Conservation (phyloP, 2,888 invertebrate species). For the Lutraria lutraria region DNA sequence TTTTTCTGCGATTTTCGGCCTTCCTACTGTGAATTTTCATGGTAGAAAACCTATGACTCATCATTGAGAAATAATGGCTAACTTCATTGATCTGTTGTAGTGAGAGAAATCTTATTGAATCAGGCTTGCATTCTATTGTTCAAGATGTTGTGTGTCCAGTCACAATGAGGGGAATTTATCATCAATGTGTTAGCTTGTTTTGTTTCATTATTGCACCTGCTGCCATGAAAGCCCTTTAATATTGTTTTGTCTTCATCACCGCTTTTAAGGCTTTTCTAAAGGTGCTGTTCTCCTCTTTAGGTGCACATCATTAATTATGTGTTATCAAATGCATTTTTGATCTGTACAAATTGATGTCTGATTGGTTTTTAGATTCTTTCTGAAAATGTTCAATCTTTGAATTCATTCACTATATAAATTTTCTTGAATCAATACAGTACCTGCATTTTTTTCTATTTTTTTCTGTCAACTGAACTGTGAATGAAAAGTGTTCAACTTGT, state of each 20-base stretch:
- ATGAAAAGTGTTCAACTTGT: too few relatives aligned
- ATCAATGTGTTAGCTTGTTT: background rate
- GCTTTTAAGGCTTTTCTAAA: too few relatives aligned
- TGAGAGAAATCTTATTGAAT: background rate
- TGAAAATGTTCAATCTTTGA: too few relatives aligned
- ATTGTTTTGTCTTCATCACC: background rate
- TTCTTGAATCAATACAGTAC: too few relatives aligned
- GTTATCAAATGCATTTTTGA: too few relatives aligned
- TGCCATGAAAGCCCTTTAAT: background rate
- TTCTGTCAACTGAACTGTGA: too few relatives aligned
- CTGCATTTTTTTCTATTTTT: too few relatives aligned
- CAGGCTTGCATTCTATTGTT: background rate
- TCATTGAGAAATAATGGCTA: slow-evolving; percentile 31
- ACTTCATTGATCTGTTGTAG: slow-evolving; percentile 30
- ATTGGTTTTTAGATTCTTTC: too few relatives aligned
- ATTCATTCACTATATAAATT: too few relatives aligned
- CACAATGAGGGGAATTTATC: background rate
- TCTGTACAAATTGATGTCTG: too few relatives aligned
- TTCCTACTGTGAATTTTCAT: slow-evolving; percentile 6
- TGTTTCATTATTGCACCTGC: background rate
- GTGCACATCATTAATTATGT: too few relatives aligned
- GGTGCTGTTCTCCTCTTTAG: too few relatives aligned
- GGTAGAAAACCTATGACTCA: slow-evolving; percentile 16
- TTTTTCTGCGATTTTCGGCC: slow-evolving; percentile 31
- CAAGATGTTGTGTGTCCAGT: slow-evolving; percentile 7